Conservation (phyloP, 30 jellyfish, hydroid and myxozoan genomes). For the Rhopilema esculentum region DNA sequence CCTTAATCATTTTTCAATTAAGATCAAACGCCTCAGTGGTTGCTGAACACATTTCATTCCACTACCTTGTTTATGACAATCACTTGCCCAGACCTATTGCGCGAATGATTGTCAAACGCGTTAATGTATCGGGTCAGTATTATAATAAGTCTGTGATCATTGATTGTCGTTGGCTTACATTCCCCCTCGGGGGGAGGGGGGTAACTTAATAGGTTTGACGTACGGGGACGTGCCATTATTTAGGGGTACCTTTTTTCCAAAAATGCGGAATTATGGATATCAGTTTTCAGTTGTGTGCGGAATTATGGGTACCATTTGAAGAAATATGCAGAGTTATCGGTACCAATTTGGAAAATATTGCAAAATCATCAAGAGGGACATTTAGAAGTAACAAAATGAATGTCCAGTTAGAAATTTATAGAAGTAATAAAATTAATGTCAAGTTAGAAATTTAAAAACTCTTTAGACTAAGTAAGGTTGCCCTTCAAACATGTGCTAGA, state of each 20-base stretch:
- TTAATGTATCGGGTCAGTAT: too few species aligned
- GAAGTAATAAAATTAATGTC: not conserved
- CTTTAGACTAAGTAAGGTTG: not conserved
- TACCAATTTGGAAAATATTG: not conserved
- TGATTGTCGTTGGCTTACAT: too few species aligned
- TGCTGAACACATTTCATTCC: too few species aligned
- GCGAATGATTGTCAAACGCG: too few species aligned
- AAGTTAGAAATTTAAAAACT: not conserved
- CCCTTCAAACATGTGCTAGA: not conserved
- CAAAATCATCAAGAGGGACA: not conserved
- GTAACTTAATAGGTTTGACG: not conserved
- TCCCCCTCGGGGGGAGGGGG: too few species aligned
- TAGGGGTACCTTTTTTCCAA: not conserved
- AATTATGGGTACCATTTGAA: not conserved
- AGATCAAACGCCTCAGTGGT: too few species aligned
- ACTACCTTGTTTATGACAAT: too few species aligned
- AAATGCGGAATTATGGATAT: not conserved
- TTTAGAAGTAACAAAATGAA: not conserved
- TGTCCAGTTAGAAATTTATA: not conserved
- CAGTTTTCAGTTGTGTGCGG: not conserved
- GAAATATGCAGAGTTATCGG: not conserved
- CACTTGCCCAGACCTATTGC: too few species aligned
- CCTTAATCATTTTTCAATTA: too few species aligned
- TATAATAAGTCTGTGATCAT: too few species aligned
- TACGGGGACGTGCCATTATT: not conserved